Percentiles rank a stretch among this genome's conserved stretches.
Conservation (phyloP, 64 coral and sea anemone genomes). For the Acropora tenuis region DNA sequence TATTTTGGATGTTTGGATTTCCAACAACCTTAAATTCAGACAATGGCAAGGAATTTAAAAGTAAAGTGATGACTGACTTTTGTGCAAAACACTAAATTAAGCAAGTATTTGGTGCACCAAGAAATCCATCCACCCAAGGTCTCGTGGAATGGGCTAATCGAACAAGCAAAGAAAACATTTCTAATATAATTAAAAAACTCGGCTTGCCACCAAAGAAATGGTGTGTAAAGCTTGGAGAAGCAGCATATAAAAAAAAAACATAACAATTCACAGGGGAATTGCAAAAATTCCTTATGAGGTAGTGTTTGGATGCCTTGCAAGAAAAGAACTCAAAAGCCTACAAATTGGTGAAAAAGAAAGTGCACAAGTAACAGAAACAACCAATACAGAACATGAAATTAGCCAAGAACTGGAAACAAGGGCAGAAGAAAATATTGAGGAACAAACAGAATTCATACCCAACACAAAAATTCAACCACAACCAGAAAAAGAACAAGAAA, state of each 20-base stretch:
- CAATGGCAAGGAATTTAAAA: conserved; percentile 1
- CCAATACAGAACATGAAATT: background rate
- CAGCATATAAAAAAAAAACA: conserved; percentile 12
- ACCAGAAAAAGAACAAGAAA: too few species aligned
- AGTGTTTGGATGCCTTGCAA: background rate
- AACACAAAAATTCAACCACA: too few species aligned
- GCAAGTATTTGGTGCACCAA: conserved; percentile 35
- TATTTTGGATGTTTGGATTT: background rate
- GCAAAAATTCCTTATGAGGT: conserved; percentile 13
- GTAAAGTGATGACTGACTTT: conserved; percentile 24
- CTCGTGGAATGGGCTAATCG: conserved; percentile 27
- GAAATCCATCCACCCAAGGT: conserved; percentile 34
- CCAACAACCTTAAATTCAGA: conserved; percentile 17
- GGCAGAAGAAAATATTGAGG: background rate
- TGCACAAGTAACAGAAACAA: conserved; percentile 8
- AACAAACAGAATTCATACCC: background rate
- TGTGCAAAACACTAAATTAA: conserved; percentile 31
- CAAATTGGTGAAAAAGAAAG: conserved; percentile 3
- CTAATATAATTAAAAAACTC: conserved; percentile 15
- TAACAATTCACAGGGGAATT: conserved; percentile 12
- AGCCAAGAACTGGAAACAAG: background rate
- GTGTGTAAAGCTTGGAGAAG: background rate
- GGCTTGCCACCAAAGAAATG: background rate
- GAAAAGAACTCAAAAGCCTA: conserved; percentile 10
- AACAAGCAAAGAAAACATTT: conserved; percentile 34